Percentiles rank a stretch among this genome's conserved stretches.
Conservation (phyloP, 2,888 invertebrate genomes). For the Ischnura elegans region DNA sequence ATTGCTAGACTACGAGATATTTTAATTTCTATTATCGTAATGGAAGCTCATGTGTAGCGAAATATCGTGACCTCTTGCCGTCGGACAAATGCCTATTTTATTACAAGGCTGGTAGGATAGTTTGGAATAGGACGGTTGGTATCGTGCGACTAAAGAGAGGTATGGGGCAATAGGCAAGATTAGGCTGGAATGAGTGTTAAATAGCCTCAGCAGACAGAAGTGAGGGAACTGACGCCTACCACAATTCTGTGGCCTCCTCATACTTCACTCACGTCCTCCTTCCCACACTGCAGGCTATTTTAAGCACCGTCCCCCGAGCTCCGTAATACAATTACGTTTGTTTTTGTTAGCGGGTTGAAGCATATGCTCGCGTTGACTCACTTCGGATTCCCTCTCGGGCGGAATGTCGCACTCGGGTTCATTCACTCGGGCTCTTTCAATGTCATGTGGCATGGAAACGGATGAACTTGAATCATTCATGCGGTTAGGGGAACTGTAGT, state of each 20-base stretch:
- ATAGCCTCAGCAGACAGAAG: not conserved
- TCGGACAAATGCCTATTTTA: too few species aligned
- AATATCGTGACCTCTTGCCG: too few species aligned
- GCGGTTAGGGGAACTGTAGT: not conserved
- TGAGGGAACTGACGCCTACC: slow-evolving; percentile 62
- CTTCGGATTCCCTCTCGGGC: not conserved
- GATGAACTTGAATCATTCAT: slow-evolving; percentile 6
- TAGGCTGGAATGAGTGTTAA: not conserved
- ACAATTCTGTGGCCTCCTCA: slow-evolving; percentile 71
- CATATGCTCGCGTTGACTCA: slow-evolving; percentile 14
- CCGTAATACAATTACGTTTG: slow-evolving; percentile 54
- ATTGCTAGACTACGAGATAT: not conserved
- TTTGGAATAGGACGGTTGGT: not conserved
- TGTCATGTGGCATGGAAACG: not conserved
- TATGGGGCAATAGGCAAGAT: not conserved
- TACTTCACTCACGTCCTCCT: slow-evolving; percentile 72
- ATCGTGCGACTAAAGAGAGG: not conserved
- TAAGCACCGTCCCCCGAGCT: slow-evolving; percentile 68
- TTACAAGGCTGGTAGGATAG: not conserved
- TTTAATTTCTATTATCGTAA: too few species aligned
- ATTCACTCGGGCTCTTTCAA: slow-evolving; percentile 20
- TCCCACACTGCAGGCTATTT: slow-evolving; percentile 72
- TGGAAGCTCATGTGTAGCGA: too few species aligned
- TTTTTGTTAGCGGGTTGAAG: slow-evolving; percentile 29
- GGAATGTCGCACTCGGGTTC: not conserved